Percentiles rank a stretch among this genome's conserved stretches.
phyloP scores from a whole-genome alignment of 2,797 vertebrate genomes.

The Myotis vivesi region DNA sequence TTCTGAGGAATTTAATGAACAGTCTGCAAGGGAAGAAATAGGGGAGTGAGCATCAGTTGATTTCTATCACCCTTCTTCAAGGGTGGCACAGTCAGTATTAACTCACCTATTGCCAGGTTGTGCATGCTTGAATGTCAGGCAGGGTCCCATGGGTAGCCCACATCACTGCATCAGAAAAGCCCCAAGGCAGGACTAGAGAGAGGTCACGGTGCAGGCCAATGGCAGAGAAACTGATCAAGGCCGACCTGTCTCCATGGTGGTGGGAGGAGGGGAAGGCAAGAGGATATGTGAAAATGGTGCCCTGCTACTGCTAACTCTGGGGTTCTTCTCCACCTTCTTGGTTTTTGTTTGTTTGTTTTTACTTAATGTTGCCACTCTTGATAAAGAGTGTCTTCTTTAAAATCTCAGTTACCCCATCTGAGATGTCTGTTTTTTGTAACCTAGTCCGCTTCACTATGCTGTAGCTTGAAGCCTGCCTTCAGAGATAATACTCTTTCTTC shows the following conservation, averaged over 20 bases:
- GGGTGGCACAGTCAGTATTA: too few species aligned
- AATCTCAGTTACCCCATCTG: background rate
- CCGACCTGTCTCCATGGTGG: rapidly evolving
- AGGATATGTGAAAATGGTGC: background rate
- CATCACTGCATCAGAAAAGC: background rate
- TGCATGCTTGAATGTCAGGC: background rate
- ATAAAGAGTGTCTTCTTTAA: background rate
- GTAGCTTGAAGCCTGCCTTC: background rate
- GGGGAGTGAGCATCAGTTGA: rapidly evolving
- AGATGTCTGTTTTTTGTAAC: background rate
- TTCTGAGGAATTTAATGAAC: background rate
- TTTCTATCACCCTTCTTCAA: background rate
- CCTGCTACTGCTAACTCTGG: background rate
- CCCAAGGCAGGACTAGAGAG: background rate
- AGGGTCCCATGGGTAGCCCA: background rate
- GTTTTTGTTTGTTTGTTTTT: background rate
- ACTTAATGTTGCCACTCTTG: background rate
- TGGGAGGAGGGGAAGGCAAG: background rate
- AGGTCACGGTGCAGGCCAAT: background rate
- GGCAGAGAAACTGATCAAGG: background rate
- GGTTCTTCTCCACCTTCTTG: background rate
- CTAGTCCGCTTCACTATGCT: background rate
- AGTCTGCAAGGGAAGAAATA: background rate
- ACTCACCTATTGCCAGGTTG: background rate
- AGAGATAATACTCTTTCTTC: background rate